These are phyloP conservation scores for Odontamblyopus rebecca DNA, from an alignment of 2,797 vertebrate genomes.

Conservation along the genomic window DNA sequence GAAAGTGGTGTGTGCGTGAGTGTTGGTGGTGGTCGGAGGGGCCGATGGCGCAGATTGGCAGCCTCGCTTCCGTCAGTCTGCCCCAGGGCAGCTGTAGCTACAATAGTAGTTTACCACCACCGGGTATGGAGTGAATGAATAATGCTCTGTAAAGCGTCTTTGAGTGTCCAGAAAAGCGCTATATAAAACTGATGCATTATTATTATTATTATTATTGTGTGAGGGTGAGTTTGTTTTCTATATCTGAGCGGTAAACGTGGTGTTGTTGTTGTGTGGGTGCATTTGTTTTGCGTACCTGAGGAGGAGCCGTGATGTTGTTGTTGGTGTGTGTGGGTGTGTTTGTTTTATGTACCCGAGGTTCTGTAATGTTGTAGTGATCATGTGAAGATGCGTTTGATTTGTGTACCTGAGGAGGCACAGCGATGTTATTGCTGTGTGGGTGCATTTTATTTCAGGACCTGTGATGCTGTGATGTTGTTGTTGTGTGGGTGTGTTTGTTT, in stretches of 20 bases:
- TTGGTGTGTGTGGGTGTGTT: not conserved
- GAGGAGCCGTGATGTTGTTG: not conserved
- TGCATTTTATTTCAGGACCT: not conserved
- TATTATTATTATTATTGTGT: too few species aligned
- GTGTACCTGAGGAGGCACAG: not conserved
- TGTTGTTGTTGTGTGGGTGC: too few species aligned
- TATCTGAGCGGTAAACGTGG: not conserved
- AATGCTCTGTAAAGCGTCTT: too few species aligned
- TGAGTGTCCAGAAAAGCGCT: too few species aligned
- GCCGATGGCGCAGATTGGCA: too few species aligned
- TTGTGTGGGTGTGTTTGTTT: conserved; percentile 33
- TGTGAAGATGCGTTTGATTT: conserved; percentile 23
- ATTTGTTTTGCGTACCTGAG: not conserved
- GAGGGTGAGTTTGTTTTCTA: not conserved
- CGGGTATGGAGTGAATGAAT: too few species aligned
- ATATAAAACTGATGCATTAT: too few species aligned
- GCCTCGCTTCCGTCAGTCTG: too few species aligned
- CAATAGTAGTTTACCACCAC: too few species aligned
- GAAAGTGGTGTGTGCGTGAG: too few species aligned
- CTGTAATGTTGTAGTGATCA: conserved; percentile 61
- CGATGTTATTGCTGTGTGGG: not conserved
- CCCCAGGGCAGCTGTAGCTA: too few species aligned
- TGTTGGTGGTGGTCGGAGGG: too few species aligned
- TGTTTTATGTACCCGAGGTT: not conserved
- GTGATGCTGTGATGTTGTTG: conserved; percentile 55